Conservation (phyloP, 2,797 vertebrate genomes). For the Lagorchestes hirsutus region DNA sequence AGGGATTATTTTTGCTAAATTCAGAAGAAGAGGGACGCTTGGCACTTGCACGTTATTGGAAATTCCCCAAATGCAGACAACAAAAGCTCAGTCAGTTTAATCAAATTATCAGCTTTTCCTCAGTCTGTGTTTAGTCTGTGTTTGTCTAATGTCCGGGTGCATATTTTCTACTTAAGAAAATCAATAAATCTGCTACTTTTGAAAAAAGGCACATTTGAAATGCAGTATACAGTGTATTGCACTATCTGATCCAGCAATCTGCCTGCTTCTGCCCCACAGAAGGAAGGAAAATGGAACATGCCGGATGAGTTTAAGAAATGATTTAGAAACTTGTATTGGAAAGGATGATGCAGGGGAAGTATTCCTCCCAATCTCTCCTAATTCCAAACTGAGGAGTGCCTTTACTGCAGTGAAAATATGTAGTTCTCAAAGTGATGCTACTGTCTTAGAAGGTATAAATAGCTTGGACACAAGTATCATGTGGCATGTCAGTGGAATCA, state of each 20-base stretch:
- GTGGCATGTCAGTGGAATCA: slow-evolving; percentile 11
- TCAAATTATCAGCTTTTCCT: slow-evolving; percentile 87
- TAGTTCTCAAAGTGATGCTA: slow-evolving; percentile 52
- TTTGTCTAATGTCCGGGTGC: slow-evolving; percentile 87
- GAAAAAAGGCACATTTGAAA: slow-evolving; percentile 83
- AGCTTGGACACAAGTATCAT: not conserved
- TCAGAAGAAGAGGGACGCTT: slow-evolving; percentile 82
- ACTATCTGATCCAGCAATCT: slow-evolving; percentile 80
- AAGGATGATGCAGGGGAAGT: slow-evolving; percentile 26
- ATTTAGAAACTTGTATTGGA: slow-evolving; percentile 56
- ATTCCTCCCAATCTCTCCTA: not conserved
- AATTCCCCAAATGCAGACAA: slow-evolving; percentile 87
- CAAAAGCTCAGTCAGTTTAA: slow-evolving; percentile 87
- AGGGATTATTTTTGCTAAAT: slow-evolving; percentile 83
- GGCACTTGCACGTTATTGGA: slow-evolving; percentile 84
- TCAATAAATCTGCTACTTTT: slow-evolving; percentile 87
- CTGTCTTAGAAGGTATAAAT: slow-evolving; percentile 50
- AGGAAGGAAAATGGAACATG: slow-evolving; percentile 74
- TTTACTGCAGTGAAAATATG: slow-evolving; percentile 21
- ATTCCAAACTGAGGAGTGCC: slow-evolving; percentile 9
- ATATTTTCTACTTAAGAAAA: slow-evolving; percentile 88
- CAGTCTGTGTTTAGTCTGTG: slow-evolving; percentile 88
- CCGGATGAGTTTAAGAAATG: slow-evolving; percentile 55
- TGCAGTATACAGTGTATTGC: slow-evolving; percentile 70
- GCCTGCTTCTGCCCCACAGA: slow-evolving; percentile 75